Percentiles rank a stretch among this genome's conserved stretches.
phyloP scores from a whole-genome alignment of 2,113 vertebrate species.

The Microtus richardsoni region DNA sequence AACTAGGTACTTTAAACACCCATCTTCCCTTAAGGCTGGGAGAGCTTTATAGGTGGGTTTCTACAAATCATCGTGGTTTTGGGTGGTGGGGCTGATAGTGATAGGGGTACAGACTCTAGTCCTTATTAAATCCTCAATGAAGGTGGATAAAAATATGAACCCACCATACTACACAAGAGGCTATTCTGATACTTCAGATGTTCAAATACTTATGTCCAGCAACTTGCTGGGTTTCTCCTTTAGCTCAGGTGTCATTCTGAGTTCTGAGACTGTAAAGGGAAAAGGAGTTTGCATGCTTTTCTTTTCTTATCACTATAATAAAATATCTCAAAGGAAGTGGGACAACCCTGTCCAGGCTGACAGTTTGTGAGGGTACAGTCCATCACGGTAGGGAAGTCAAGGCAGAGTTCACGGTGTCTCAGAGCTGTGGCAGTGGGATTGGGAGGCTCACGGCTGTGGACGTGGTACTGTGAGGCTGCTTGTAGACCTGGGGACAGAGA shows the following conservation, averaged over 20 bases:
- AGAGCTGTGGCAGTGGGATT: background rate
- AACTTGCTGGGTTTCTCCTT: background rate
- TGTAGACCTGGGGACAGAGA: background rate
- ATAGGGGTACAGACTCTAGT: background rate
- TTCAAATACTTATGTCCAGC: background rate
- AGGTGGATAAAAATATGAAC: background rate
- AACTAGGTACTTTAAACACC: background rate
- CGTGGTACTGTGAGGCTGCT: background rate
- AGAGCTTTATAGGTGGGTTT: background rate
- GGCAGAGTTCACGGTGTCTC: background rate
- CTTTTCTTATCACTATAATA: background rate
- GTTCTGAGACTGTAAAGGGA: background rate
- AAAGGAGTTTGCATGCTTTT: background rate
- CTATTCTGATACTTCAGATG: background rate
- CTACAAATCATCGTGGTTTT: background rate
- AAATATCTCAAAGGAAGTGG: background rate
- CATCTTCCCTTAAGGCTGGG: background rate
- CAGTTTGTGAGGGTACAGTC: background rate
- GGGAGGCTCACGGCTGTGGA: background rate
- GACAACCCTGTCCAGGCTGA: background rate
- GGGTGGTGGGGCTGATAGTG: background rate
- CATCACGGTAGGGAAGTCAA: no score
- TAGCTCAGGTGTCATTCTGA: background rate
- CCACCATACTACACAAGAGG: background rate
- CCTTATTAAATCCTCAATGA: slow-evolving; percentile 8